phyloP scores from a whole-genome alignment of 1,140 invertebrate genomes.

The Grapholita molesta region DNA sequence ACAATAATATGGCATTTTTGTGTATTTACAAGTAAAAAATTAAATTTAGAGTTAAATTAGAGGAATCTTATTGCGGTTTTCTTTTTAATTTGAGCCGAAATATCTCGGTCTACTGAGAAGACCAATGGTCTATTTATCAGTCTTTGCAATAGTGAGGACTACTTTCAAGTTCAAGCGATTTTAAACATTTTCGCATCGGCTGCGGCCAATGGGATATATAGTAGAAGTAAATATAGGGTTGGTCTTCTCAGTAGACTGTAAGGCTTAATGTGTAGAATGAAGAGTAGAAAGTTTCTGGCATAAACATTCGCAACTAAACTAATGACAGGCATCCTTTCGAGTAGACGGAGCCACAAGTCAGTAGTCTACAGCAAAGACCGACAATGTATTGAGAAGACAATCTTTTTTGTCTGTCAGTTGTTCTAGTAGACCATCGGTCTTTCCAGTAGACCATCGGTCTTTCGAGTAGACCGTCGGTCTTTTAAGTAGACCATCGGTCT shows the following conservation, averaged over 20 bases:
- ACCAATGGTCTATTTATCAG: neutral
- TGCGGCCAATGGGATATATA: no score
- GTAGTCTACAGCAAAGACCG: no score
- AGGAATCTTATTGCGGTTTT: neutral
- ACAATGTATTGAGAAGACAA: no score
- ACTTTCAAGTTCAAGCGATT: neutral
- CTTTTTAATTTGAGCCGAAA: neutral
- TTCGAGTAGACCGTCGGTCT: neutral
- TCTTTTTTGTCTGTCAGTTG: no score
- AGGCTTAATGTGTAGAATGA: no score
- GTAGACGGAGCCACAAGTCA: no score
- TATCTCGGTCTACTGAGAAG: conserved; percentile 11
- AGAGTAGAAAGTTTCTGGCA: no score
- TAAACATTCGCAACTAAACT: no score
- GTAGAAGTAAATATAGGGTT: no score
- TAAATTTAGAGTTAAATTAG: neutral
- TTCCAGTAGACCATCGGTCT: conserved; percentile 18
- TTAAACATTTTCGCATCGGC: neutral
- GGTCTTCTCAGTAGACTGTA: no score
- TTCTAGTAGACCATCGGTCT: neutral
- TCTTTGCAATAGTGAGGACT: neutral
- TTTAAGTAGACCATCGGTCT: neutral
- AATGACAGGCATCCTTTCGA: no score
- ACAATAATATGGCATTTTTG: conserved; percentile 48
- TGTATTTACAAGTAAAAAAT: conserved; percentile 38